Conservation (phyloP, 2,888 invertebrate genomes). For the Tipula lateralis region DNA sequence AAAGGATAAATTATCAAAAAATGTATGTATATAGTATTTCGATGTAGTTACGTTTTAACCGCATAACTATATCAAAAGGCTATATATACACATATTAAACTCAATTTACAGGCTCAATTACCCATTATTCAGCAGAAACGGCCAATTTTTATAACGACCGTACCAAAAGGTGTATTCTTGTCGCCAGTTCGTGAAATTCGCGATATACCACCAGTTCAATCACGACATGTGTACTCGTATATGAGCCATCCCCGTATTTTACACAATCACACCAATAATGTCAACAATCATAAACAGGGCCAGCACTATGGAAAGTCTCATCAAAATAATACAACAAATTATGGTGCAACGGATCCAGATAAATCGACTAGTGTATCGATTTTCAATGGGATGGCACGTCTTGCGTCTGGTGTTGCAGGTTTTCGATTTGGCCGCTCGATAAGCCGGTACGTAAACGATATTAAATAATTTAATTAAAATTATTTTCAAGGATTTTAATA, state of each 20-base stretch:
- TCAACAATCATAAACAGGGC: slow-evolving; percentile 19
- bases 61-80: background rate
- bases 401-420: slow-evolving; percentile 27
- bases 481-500: slow-evolving; percentile 24
- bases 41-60: no score
- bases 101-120: background rate
- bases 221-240: slow-evolving; percentile 59
- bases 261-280: slow-evolving; percentile 31
- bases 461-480: background rate
- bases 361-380: background rate
- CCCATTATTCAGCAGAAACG: slow-evolving; percentile 40
- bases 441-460: background rate
- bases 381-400: background rate
- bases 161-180: slow-evolving; percentile 71
- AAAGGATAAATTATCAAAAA: slow-evolving; percentile 49
- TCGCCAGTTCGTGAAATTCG: slow-evolving; percentile 72
- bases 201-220: slow-evolving; percentile 43
- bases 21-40: slow-evolving; percentile 37
- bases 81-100: background rate
- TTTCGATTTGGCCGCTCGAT: background rate
- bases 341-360: background rate
- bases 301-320: background rate
- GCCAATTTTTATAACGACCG: slow-evolving; percentile 74
- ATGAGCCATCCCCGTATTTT: slow-evolving; percentile 56
- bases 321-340: background rate